These are phyloP conservation scores for Gryon sp. DNA, from an alignment of 1,140 invertebrate genomes.

Conservation along the genomic window DNA sequence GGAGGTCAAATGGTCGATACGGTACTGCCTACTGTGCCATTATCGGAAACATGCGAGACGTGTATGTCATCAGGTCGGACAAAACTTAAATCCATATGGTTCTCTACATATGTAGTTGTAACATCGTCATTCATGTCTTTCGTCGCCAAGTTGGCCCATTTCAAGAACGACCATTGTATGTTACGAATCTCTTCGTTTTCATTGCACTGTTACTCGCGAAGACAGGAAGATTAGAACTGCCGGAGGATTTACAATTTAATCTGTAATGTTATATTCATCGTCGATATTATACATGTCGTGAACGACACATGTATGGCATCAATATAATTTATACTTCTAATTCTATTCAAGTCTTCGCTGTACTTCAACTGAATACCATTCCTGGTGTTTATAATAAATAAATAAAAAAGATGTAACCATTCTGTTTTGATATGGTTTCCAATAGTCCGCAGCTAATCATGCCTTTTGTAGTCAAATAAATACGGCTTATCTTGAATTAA, in stretches of 20 bases:
- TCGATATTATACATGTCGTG: constrained; percentile 38
- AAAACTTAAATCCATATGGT: constrained; percentile 54
- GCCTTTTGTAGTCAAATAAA: no score
- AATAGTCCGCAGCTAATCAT: no score
- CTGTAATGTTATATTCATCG: constrained; percentile 23
- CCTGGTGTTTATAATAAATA: no score
- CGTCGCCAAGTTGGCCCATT: constrained; percentile 12
- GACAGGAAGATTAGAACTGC: constrained; percentile 16
- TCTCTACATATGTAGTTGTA: neutral
- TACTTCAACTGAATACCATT: no score
- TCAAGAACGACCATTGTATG: neutral
- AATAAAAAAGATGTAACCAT: no score
- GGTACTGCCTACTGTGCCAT: constrained; percentile 61
- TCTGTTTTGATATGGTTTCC: no score
- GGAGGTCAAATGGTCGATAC: constrained; percentile 66
- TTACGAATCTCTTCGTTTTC: neutral
- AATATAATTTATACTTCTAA: constrained; percentile 37
- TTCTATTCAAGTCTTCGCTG: no score
- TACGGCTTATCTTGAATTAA: no score
- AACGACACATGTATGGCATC: constrained; percentile 33
- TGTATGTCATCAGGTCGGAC: constrained; percentile 61
- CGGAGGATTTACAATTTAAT: constrained; percentile 18
- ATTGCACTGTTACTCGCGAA: neutral
- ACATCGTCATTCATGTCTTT: constrained; percentile 16
- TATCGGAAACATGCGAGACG: constrained; percentile 65